Evolutionary conservation across 1,140 invertebrate species (phyloP).

Genomic region (Brachionus manjavacas): DNA sequence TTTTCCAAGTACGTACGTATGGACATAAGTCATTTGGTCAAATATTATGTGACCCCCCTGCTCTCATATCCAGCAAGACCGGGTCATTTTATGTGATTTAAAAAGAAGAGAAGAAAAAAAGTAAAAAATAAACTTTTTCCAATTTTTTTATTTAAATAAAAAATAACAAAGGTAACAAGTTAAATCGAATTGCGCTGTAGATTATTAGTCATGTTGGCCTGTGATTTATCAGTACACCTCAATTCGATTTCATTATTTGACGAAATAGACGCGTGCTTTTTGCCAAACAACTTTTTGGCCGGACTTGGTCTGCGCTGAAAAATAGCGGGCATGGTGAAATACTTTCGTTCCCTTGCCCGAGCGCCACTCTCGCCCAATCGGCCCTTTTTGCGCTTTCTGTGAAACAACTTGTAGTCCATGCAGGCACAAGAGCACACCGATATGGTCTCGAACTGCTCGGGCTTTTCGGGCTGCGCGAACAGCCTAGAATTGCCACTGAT

Average conservation of each 20-base stretch:
- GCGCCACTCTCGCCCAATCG: too few species aligned
- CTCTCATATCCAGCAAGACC: too few species aligned
- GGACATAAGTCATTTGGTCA: too few species aligned
- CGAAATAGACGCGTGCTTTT: not conserved
- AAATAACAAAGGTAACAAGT: not conserved
- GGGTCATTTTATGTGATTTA: too few species aligned
- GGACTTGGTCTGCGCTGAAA: not conserved
- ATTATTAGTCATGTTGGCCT: not conserved
- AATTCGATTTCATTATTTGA: constrained; percentile 2
- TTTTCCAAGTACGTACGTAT: too few species aligned
- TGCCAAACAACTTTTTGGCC: not conserved
- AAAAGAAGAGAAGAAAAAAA: not conserved
- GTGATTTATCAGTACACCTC: not conserved
- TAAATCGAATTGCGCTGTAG: constrained; percentile 1
- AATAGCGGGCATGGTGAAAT: not conserved
- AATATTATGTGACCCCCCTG: too few species aligned
- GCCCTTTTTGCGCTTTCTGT: not conserved
- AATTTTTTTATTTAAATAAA: too few species aligned
- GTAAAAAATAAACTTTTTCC: not conserved
- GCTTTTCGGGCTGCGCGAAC: constrained; percentile 6
- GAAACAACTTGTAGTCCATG: constrained; percentile 34
- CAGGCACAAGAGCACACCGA: constrained; percentile 42
- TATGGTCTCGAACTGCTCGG: constrained; percentile 16
- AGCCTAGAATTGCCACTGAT: constrained; percentile 2
- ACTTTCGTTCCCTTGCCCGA: not conserved